Percentiles rank a stretch among this genome's conserved stretches.
Evolutionary conservation across 2,797 vertebrate species (phyloP).

Genomic region (Martes flavigula): DNA sequence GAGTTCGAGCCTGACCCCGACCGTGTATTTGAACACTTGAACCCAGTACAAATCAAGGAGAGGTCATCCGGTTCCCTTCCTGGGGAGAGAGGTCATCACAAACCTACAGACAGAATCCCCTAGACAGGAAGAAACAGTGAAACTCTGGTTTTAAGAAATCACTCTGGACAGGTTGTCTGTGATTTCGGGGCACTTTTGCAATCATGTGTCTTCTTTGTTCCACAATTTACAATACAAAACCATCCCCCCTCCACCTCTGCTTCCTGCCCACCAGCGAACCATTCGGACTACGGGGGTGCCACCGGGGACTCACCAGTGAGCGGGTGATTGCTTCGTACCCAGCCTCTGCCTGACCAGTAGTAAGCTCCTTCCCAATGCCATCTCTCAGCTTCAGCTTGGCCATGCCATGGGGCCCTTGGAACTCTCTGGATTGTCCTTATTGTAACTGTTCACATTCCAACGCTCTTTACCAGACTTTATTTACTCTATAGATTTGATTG

Average conservation of each 20-base stretch:
- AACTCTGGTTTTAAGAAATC: not conserved
- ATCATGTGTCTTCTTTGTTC: not conserved
- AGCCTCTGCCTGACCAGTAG: not conserved
- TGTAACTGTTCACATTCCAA: not conserved
- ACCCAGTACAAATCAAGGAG: not conserved
- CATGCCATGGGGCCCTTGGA: not conserved
- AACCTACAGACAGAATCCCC: not conserved
- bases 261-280: not conserved
- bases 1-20: not conserved
- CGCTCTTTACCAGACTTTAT: not conserved
- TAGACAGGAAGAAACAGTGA: slow-evolving; percentile 18
- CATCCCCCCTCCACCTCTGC: not conserved
- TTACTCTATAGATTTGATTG: not conserved
- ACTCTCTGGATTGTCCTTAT: not conserved
- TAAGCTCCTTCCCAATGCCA: slow-evolving; percentile 35
- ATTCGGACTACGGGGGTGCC: slow-evolving; percentile 52
- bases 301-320: slow-evolving; percentile 25
- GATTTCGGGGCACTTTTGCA: not conserved
- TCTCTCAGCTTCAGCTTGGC: not conserved
- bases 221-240: not conserved
- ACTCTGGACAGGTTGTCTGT: slow-evolving; percentile 3
- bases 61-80: not conserved
- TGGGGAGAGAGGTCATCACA: not conserved
- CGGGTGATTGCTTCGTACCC: slow-evolving; percentile 21
- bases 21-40: not conserved